Conservation (phyloP, 92 coral and sea anemone genomes). For the Desmophyllum pertusum region DNA sequence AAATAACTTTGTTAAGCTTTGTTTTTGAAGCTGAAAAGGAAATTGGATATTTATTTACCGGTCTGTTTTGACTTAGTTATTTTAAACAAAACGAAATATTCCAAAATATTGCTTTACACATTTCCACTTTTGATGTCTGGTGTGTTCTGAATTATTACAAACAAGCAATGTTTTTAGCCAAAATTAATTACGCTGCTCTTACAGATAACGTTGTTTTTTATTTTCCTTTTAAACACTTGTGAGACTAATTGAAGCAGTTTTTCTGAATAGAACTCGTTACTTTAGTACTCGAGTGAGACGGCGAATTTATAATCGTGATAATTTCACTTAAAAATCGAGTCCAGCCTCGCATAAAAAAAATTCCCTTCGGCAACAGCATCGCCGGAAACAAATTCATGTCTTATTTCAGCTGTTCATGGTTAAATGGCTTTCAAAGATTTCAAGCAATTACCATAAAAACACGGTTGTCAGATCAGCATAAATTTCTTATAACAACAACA, state of each 20-base stretch:
- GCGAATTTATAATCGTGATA: background rate
- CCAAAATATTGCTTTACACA: background rate
- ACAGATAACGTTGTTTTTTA: background rate
- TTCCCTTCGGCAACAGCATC: background rate
- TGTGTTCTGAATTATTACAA: background rate
- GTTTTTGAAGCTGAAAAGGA: no score
- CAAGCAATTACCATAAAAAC: background rate
- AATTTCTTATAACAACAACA: background rate
- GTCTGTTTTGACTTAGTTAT: background rate
- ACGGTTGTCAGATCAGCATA: background rate
- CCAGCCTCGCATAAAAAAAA: background rate
- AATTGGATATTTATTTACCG: no score
- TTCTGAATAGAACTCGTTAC: background rate
- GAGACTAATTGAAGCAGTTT: background rate
- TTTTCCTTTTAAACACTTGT: background rate
- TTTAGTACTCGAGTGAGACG: background rate
- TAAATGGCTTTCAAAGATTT: background rate
- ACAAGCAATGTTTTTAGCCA: background rate
- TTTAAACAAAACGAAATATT: background rate
- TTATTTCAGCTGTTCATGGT: background rate
- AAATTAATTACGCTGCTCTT: background rate
- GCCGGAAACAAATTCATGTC: background rate
- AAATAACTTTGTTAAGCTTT: no score
- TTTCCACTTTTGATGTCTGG: background rate
- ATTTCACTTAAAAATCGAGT: background rate